Base-by-base conservation (phyloP, 2,888 invertebrate genomes). In the Microdon myrmicae region DNA sequence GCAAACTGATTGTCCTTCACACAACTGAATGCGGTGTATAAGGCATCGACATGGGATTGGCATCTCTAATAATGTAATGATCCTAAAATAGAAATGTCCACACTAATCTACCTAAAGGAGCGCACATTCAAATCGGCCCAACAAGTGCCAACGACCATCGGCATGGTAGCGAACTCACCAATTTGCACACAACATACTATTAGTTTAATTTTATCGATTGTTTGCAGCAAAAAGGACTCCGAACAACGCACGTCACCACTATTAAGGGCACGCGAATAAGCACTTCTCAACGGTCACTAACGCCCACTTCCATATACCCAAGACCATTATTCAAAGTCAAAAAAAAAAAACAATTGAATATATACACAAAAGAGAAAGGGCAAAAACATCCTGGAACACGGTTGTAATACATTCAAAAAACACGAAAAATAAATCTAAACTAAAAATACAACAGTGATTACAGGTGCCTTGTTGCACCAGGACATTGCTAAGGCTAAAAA, bases 151-250 rank as follows among this genome's bases (percentile, higher is more conserved):
- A 22, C 9, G 26, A 19, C 38, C 31, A 38, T 22, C 38, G 34
- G 45, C n/a, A n/a, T n/a, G 28, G 16, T 26, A 47, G 34, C 43
- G 31, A 20, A 26, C 22, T 38, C 37, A n/a, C n/a, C 28, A 45
- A 45, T 55, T 55, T 55, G 45, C 45, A 45, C 54, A 32, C 54
- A 39, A 14, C 45, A 39, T 39, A 23, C 23, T 37, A 55, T 61
- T 61, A 49, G 49, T 49, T 61, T 55, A 49, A 61, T 55, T 55
- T 44, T 55, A 61, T 61, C 38, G 61, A 61, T 61, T 61, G 49
- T 60, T 43, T 55, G 32, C 48, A 17, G 22, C 9, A 32, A 44
- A 37, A n/a, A 31, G 28, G 20, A 28, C 12, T 7, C 6, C 4
- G 17, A 25, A 19, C 13, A 45, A 51, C 28, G 28, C 29, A 41